Evolutionary conservation across 2,888 invertebrate genomes (phyloP).

Genomic region (Ethmia dodecea): DNA sequence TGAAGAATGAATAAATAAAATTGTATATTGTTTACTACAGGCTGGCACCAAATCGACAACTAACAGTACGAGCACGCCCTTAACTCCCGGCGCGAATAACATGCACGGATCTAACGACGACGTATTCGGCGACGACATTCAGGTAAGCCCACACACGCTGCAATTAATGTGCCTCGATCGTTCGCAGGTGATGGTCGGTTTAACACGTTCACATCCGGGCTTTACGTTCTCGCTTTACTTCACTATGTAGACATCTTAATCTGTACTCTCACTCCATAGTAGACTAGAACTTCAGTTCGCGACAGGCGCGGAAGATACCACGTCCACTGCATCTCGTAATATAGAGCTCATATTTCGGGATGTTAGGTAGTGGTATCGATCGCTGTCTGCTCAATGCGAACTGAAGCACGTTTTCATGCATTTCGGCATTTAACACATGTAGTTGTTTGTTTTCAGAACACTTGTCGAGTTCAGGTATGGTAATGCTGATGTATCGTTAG

Average conservation of each 20-base stretch:
- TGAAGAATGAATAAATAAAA: not conserved
- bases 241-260: constrained; percentile 29
- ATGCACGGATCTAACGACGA: constrained; percentile 67
- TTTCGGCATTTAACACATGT: constrained; percentile 30
- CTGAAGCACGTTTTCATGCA: constrained; percentile 29
- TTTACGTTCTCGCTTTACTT: constrained; percentile 50
- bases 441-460: constrained; percentile 24
- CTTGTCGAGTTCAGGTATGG: constrained; percentile 16
- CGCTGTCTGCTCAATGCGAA: constrained; percentile 21
- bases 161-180: constrained; percentile 5
- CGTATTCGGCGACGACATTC: constrained; percentile 66
- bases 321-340: constrained; percentile 50
- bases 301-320: constrained; percentile 34
- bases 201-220: constrained; percentile 74
- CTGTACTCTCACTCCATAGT: constrained; percentile 29
- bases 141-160: constrained; percentile 46
- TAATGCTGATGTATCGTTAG: constrained; percentile 2
- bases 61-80: constrained; percentile 68
- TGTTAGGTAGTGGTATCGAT: constrained; percentile 42
- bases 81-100: constrained; percentile 58
- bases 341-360: constrained; percentile 70
- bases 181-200: constrained; percentile 64
- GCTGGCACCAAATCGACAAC: constrained; percentile 56
- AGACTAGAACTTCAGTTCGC: constrained; percentile 24
- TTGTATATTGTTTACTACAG: constrained; percentile 36